Evolutionary conservation across 2,888 invertebrate genomes (phyloP), one percentile per base, ranked within the genome.

Genomic region (Yponomeuta malinellus): DNA sequence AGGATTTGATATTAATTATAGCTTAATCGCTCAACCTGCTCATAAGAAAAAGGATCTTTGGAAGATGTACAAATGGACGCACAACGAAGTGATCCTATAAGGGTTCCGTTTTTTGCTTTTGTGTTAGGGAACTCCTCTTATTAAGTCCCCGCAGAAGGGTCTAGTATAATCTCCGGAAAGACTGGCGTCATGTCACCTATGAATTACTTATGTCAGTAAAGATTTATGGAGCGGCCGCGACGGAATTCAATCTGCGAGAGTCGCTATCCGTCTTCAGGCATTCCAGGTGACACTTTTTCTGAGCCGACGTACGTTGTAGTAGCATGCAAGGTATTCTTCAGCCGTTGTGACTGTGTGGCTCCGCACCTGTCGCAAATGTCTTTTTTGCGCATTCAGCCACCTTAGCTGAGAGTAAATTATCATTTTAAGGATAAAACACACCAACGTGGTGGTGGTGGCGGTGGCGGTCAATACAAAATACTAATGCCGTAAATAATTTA

Each of bases 241-340:
- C 52, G 52, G 52, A 59, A 59, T 59, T 59, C 52, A 59, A 59
- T 59, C 52, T 59, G 52, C 52, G 52, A 59, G 52, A 59, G 15
- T 2, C 52, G 15, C 15, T 15, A 59, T 59, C 52, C 52, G 52
- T 59, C 52, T 59, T 59, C 52, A 59, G 52, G 52, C 15, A 59
- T 59, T 59, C 52, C 52, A 59, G 52, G 15, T 59, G 52, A 15
- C 15, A 15, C 52, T 59, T 59, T 59, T 59, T 59, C 52, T 15
- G 52, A 15, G 15, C 52, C 5, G 4, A 15, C 52, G 15, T 59
- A 4, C 52, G 12, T 59, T 12, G 52, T 12, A 59, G 15, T 12
- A 15, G 12, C 4, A 59, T 15, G 2, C 52, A 8, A 52, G 6
- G 12, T 10, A 52, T 52, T 52, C 12, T 52, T 59, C 52, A 59